A percentile compares a stretch with the other conserved stretches of the same genome.
These are phyloP conservation scores for Cynopterus brachyotis DNA, from an alignment of 2,113 vertebrate species.

Conservation along the genomic window DNA sequence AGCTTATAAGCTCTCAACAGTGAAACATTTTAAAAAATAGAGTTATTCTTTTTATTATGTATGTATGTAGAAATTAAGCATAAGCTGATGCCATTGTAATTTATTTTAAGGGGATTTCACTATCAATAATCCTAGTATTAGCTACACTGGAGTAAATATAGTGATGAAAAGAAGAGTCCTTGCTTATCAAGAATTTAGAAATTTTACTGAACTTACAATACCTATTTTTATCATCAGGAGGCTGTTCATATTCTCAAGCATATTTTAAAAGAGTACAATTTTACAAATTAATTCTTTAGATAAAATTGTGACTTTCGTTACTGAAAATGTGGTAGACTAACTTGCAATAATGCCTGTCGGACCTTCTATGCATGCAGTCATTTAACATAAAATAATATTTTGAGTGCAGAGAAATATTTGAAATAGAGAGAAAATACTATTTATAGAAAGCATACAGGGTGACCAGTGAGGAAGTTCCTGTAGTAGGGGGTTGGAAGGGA, in stretches of 20 bases:
- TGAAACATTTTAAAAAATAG: neutral
- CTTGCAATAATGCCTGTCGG: neutral
- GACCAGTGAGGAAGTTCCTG: neutral
- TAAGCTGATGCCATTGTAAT: neutral
- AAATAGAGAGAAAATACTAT: neutral
- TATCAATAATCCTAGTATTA: neutral
- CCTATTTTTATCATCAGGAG: neutral
- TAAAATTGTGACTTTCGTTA: neutral
- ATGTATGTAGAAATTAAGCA: neutral
- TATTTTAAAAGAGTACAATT: neutral
- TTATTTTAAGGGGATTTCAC: neutral
- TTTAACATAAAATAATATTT: neutral
- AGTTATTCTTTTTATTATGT: neutral
- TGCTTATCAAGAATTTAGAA: neutral
- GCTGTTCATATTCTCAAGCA: neutral
- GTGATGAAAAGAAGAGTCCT: neutral
- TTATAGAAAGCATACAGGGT: neutral
- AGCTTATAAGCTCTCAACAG: neutral
- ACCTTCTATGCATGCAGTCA: neutral
- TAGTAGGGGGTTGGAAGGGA: neutral
- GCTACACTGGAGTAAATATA: neutral
- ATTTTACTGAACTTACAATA: neutral
- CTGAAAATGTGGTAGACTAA: neutral
- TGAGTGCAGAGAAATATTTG: neutral
- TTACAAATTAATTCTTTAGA: neutral